Evolutionary conservation across 2,797 vertebrate genomes (phyloP), one percentile per base, ranked within the genome.

Genomic region (Varecia variegata): DNA sequence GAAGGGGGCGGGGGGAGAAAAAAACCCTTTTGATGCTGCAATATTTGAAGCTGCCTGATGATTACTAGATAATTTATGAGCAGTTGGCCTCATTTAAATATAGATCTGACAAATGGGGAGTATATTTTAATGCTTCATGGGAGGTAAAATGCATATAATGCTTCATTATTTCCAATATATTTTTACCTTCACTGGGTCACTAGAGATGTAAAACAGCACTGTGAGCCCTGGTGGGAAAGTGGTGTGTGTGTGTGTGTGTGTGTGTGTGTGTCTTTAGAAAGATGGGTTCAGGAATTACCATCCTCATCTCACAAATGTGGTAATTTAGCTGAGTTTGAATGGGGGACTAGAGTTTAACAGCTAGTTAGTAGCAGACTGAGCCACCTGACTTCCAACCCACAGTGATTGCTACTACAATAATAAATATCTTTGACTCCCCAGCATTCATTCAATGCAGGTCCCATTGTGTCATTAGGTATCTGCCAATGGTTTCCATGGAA

Each of bases 61-160:
- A 96, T 94, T 73, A 82, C 20, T 50, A 52, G 76, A 88, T 94
- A 94, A 96, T 77, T 94, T 93, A 84, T 89, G 79, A 93, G 10
- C 25, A 79, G 38, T 71, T 92, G 21, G 18, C 17, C 25, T 97
- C 17, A 79, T 76, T 95, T 95, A 83, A 96, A 83, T 97, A 88
- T 12, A 96, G 23, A 94, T 67, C n/a, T 87, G 79, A 83, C 45
- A 81, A 95, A 81, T 54, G 13, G 3, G 25, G 47, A 86, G 2
- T 71, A 38, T 43, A 65, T 73, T 65, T 88, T 87, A 74, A 68
- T 84, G 50, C 32, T 86, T 27, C 30, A 30, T 89, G 9, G 21
- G 27, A 83, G n/a, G 10, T 68, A 83, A 86, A 93, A 71, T 86
- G 18, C 18, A 47, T 79, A 76, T 45, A 79, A 81, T 85, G 32